Evolutionary conservation across 2,797 vertebrate species (phyloP).

Genomic region (Poecilia gillii): DNA sequence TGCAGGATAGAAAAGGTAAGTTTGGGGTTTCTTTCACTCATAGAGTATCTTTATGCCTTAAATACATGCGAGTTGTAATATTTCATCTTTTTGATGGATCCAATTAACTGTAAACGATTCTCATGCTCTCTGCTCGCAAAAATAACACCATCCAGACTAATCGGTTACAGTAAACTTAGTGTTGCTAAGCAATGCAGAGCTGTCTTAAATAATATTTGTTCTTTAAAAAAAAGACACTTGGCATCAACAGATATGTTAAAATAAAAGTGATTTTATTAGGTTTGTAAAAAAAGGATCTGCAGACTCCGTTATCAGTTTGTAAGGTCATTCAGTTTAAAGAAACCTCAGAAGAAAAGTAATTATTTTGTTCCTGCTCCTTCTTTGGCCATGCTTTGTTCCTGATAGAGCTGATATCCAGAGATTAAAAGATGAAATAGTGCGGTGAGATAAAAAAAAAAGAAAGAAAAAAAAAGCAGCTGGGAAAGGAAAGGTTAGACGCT

Average conservation of each 20-base stretch:
- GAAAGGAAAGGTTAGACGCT: slow-evolving; percentile 37
- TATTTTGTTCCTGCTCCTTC: slow-evolving; percentile 17
- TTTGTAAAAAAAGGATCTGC: background rate
- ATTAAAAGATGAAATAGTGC: slow-evolving; percentile 54
- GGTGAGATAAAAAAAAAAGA: slow-evolving; percentile 49
- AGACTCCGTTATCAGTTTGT: background rate
- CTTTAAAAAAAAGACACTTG: background rate
- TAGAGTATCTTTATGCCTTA: background rate
- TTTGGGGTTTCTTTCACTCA: background rate
- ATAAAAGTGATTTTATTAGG: background rate
- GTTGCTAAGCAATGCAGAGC: background rate
- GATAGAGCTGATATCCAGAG: slow-evolving; percentile 45
- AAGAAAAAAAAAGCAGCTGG: slow-evolving; percentile 6
- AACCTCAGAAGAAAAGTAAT: background rate
- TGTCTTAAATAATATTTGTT: background rate
- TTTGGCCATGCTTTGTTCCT: slow-evolving; percentile 28
- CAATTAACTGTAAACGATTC: background rate
- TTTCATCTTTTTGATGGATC: background rate
- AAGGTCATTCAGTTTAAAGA: background rate
- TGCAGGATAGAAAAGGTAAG: background rate
- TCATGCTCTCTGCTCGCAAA: background rate
- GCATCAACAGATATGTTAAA: background rate
- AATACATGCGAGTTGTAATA: background rate
- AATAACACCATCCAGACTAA: background rate
- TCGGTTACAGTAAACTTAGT: background rate